phyloP scores from a whole-genome alignment of 2,113 vertebrate species.

The Indri indri region DNA sequence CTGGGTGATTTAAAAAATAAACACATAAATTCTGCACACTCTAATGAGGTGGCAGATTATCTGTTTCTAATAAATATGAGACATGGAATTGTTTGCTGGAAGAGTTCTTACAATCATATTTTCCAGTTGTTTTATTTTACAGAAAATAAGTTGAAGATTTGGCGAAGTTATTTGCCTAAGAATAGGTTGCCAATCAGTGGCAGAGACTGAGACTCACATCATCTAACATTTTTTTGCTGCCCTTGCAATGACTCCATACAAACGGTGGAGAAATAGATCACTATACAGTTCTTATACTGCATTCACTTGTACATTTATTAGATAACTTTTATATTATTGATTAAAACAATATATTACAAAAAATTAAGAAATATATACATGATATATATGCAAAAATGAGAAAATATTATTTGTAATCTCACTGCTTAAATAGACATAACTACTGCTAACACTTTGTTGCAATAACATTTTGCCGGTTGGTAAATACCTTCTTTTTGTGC shows the following conservation, averaged over 20 bases:
- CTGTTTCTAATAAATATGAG: background rate
- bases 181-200: background rate
- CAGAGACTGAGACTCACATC: background rate
- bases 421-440: background rate
- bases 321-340: background rate
- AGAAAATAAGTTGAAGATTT: conserved; percentile 20
- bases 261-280: background rate
- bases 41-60: background rate
- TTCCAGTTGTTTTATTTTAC: background rate
- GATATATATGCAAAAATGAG: background rate
- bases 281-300: background rate
- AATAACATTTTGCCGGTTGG: background rate
- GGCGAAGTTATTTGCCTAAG: background rate
- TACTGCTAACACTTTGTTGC: background rate
- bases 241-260: background rate
- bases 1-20: background rate
- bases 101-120: background rate
- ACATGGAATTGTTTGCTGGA: background rate
- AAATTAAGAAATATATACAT: background rate
- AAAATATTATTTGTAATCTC: background rate
- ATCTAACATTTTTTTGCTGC: background rate
- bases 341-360: background rate
- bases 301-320: background rate
- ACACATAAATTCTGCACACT: background rate
- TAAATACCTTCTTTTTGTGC: background rate